These are phyloP conservation scores for Pantala flavescens DNA, from an alignment of 1,140 invertebrate genomes.

Conservation along the genomic window DNA sequence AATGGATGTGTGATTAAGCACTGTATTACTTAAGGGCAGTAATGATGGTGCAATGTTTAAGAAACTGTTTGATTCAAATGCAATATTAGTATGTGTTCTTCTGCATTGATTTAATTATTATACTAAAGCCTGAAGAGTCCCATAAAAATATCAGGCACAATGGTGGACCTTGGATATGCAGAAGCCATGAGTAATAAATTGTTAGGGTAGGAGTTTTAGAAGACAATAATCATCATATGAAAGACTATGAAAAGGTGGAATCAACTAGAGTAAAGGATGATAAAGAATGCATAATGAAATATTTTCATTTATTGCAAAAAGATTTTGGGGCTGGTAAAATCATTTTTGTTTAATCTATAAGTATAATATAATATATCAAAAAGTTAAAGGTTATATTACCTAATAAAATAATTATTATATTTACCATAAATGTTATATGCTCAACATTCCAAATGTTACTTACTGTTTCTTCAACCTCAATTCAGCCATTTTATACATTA, in stretches of 20 bases:
- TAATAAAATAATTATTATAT: neutral
- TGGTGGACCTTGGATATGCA: neutral
- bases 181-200: neutral
- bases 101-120: neutral
- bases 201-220: constrained; percentile 1
- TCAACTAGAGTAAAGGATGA: neutral
- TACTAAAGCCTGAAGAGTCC: neutral
- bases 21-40: neutral
- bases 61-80: neutral
- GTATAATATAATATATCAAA: neutral
- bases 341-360: neutral
- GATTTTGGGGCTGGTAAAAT: neutral
- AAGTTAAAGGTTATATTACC: too few species aligned
- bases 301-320: neutral
- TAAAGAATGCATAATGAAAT: neutral
- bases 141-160: neutral
- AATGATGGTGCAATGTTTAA: neutral
- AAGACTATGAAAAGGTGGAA: neutral
- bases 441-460: constrained; percentile 3
- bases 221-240: neutral
- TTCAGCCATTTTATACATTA: neutral
- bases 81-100: neutral
- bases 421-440: neutral
- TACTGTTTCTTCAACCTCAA: neutral
- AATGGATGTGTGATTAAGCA: neutral